Base-by-base conservation (phyloP, 2,888 invertebrate genomes). In the Chelonus formosanus region DNA sequence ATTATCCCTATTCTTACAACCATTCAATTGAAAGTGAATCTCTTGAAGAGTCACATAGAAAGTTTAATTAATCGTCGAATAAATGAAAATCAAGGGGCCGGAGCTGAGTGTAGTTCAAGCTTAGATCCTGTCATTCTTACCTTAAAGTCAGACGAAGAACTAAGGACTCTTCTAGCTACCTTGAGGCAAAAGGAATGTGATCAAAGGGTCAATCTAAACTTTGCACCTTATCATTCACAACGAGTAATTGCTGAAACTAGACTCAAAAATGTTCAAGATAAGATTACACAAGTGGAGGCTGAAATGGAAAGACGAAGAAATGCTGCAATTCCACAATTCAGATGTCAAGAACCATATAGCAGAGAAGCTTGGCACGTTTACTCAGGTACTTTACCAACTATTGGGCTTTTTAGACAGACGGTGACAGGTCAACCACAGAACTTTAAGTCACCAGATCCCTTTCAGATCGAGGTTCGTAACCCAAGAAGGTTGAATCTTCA, bases 21-120 rank as follows among this genome's bases (percentile, higher is more conserved):
- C 20, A 62, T 79, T 3, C 84, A 84, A 59, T 65, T 84, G 4
- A 84, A 84, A 48, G 74, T 80, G 8, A 84, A 83, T 68, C 32
- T 76, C 0, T 57, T 84, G 5, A 83, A 81, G 57, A 74, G 77
- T 1, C 75, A 74, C 3, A 75, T 81, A 3, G 84, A 84, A 55
- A 69, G 59, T 7, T 60, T 75, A 47, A 70, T 83, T 3, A 81
- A 76, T 68, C 73, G 71, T 7, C 73, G 73, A 44, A 10, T 82
- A 43, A 74, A 71, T 70, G 81, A 82, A 61, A 74, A 70, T 59
- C 81, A 82, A 40, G 76, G 76, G 3, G 74, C 73, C 45, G 72
- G 65, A 0, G 73, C 73, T 64, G 77, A 75, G 36, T 71, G 58
- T 3, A 64, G 53, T 20, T 50, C 3, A 52, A 70, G 68, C 3